Conservation (phyloP, 2,888 invertebrate species). For the Tachina fera region DNA sequence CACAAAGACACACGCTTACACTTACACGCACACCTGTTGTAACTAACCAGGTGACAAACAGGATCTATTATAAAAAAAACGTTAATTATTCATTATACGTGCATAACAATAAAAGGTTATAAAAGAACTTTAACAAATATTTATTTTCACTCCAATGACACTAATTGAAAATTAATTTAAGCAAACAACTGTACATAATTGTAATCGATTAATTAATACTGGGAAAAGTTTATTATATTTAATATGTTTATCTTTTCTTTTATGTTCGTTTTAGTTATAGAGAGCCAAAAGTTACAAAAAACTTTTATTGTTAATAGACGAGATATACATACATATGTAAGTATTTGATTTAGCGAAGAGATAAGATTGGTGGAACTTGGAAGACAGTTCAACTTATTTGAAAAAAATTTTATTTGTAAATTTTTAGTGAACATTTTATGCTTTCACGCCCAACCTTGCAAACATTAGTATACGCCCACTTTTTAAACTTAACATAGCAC, state of each 20-base stretch:
- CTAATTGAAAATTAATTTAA: slow-evolving; percentile 2
- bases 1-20: neutral
- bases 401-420: too few species aligned
- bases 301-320: too few species aligned
- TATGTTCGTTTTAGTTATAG: neutral
- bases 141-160: neutral
- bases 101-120: neutral
- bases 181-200: neutral
- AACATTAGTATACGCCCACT: too few species aligned
- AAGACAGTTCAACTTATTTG: too few species aligned
- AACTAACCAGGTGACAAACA: neutral
- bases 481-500: too few species aligned
- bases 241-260: too few species aligned
- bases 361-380: too few species aligned
- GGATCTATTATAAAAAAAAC: neutral
- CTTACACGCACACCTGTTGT: neutral
- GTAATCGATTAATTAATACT: neutral
- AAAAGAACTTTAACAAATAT: slow-evolving; percentile 2
- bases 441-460: too few species aligned
- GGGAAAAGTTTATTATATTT: neutral
- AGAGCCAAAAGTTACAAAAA: neutral
- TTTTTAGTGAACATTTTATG: too few species aligned
- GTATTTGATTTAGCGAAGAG: too few species aligned
- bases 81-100: slow-evolving; percentile 7
- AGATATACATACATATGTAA: too few species aligned